A percentile compares a stretch with the other conserved stretches of the same genome.
Conservation (phyloP, 2,888 invertebrate species). For the Drosophila falleni region DNA sequence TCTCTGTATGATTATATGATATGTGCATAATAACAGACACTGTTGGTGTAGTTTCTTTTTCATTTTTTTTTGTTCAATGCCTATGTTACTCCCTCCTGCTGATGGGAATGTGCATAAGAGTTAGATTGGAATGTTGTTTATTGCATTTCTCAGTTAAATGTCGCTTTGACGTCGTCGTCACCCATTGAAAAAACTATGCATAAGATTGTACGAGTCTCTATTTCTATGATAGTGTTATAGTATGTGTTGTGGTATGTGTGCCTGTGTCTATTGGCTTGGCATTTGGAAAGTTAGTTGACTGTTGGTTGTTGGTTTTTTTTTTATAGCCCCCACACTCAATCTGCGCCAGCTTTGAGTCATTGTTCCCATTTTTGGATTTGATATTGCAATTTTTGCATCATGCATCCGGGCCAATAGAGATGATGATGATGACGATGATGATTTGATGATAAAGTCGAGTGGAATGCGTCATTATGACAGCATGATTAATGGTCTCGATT, state of each 20-base stretch:
- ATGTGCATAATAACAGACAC: conserved; percentile 63
- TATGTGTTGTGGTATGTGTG: conserved; percentile 8
- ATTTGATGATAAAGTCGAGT: conserved; percentile 35
- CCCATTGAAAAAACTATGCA: conserved; percentile 58
- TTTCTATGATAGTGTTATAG: conserved; percentile 18
- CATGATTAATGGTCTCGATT: conserved; percentile 35
- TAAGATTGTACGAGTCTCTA: conserved; percentile 51
- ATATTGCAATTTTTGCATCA: conserved; percentile 65
- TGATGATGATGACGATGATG: conserved; percentile 1
- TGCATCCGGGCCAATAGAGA: conserved; percentile 58
- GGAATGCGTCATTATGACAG: conserved; percentile 35
- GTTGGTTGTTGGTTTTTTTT: conserved; percentile 32
- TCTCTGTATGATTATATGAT: conserved; percentile 49
- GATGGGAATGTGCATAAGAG: conserved; percentile 41
- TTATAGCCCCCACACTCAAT: conserved; percentile 62
- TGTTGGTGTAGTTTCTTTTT: conserved; percentile 19
- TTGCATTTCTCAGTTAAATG: conserved; percentile 73
- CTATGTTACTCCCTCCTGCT: background rate
- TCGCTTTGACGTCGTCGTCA: conserved; percentile 46
- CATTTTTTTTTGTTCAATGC: conserved; percentile 7
- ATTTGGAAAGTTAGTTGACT: conserved; percentile 68
- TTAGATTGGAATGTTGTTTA: conserved; percentile 76
- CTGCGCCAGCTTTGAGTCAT: conserved; percentile 56
- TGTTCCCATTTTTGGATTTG: conserved; percentile 64
- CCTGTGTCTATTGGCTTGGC: conserved; percentile 39